Percentiles rank a stretch among this genome's conserved stretches.
phyloP scores from a whole-genome alignment of 2,888 invertebrate species.

The Meghimatium bilineatum region DNA sequence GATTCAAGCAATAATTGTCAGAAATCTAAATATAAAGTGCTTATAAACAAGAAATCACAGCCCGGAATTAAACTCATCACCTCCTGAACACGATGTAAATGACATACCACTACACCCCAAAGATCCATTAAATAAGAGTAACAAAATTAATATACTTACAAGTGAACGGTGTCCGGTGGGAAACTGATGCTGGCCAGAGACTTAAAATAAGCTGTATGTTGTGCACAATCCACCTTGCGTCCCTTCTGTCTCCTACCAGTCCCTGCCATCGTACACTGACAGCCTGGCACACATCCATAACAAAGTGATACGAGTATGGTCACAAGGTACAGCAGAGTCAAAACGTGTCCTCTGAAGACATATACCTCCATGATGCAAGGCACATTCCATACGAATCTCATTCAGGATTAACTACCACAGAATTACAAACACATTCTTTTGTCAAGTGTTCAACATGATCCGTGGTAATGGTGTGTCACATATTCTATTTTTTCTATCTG shows the following conservation, averaged over 20 bases:
- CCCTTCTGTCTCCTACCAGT: constrained; percentile 53
- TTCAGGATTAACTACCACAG: constrained; percentile 12
- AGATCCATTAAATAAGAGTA: too few species aligned
- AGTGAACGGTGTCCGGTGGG: constrained; percentile 61
- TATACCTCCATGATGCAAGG: constrained; percentile 18
- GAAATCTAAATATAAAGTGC: too few species aligned
- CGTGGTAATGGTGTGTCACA: background rate
- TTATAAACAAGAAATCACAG: too few species aligned
- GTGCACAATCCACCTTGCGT: constrained; percentile 62
- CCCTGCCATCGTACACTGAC: constrained; percentile 54
- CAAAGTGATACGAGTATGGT: background rate
- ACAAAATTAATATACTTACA: constrained; percentile 59
- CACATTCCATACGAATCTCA: constrained; percentile 15
- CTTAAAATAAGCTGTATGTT: constrained; percentile 59
- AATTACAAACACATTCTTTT: background rate
- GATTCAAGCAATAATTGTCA: too few species aligned
- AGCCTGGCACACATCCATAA: constrained; percentile 43
- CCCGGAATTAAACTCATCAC: too few species aligned
- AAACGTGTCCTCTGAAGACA: background rate
- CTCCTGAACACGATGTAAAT: too few species aligned
- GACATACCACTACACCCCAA: too few species aligned
- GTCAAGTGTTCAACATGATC: background rate
- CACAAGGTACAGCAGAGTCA: constrained; percentile 11
- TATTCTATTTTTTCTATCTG: background rate
- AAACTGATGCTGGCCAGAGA: constrained; percentile 56